Evolutionary conservation across 1,140 invertebrate species (phyloP), one percentile per base, ranked within the genome.

Genomic region (Agrilus planipennis): DNA sequence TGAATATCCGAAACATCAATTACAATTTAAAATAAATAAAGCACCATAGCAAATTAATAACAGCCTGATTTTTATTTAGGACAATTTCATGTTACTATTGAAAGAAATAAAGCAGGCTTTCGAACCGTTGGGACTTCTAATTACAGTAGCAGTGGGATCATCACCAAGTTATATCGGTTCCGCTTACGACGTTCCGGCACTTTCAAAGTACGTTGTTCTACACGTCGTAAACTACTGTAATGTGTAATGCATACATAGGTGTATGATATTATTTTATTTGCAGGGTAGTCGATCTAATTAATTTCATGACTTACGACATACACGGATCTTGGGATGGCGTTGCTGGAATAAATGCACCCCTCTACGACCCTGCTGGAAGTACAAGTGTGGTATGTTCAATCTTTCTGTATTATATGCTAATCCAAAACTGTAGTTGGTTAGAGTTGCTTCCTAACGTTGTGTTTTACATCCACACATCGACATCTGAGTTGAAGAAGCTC

Each of bases 281-380:
- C 17, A 50, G 48, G 25, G 54, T 62, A 37, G 55, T 80, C 16
- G 73, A 83, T 50, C 74, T 73, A 44, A 65, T 82, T 11, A 79
- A 79, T 50, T 45, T 81, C 3, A 79, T 79, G 76, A 63, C 68
- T 11, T 81, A 81, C 52, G 77, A 81, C 55, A 74, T 72, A 44
- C 76, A 80, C 51, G 77, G 75, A 7, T 51, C 65, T 4, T 79
- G 74, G 74, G 77, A 81, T 47, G 56, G 52, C 2, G 50, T 49
- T 1, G 70, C 73, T 2, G 75, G 73, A 3, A 58, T 66, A 22
- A 73, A 74, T 47, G 67, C 73, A 18, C 73, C 73, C 0, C 57
- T 76, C n/a, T n/a, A n/a, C n/a, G n/a, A n/a, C n/a, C n/a, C n/a
- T n/a, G n/a, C n/a, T n/a, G n/a, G n/a, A n/a, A n/a, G n/a, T n/a